phyloP scores from a whole-genome alignment of 2,113 vertebrate genomes.

The Trachemys scripta region DNA sequence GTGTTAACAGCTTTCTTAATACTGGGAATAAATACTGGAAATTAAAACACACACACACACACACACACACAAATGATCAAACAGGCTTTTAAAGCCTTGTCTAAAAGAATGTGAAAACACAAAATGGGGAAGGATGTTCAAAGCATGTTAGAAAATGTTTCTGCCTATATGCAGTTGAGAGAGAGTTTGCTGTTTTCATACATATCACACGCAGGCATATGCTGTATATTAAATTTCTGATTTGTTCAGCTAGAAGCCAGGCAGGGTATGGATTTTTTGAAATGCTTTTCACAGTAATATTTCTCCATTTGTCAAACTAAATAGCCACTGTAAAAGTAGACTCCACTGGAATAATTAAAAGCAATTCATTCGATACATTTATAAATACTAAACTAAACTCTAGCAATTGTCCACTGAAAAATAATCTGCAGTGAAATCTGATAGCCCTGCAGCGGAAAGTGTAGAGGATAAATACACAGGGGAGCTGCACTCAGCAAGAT shows the following conservation, averaged over 20 bases:
- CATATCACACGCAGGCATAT: not conserved
- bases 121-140: not conserved
- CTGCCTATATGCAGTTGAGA: not conserved
- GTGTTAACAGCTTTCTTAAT: not conserved
- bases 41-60: not conserved
- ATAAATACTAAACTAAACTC: slow-evolving; percentile 61
- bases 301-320: slow-evolving; percentile 48
- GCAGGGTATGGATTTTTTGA: slow-evolving; percentile 59
- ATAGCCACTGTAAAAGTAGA: slow-evolving; percentile 55
- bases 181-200: not conserved
- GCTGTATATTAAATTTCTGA: slow-evolving; percentile 53
- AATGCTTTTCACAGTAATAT: slow-evolving; percentile 30
- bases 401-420: slow-evolving; percentile 69
- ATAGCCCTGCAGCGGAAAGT: slow-evolving; percentile 55
- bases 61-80: not conserved
- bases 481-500: slow-evolving; percentile 55
- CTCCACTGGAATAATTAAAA: slow-evolving; percentile 75
- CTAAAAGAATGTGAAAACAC: not conserved
- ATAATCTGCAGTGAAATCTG: slow-evolving; percentile 72
- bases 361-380: slow-evolving; percentile 70
- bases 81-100: not conserved
- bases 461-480: slow-evolving; percentile 34
- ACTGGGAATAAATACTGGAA: not conserved
- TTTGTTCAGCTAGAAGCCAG: slow-evolving; percentile 36
- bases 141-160: slow-evolving; percentile 23